These are phyloP conservation scores for Ploceus nigricollis DNA, from an alignment of 2,113 vertebrate species.

Conservation along the genomic window DNA sequence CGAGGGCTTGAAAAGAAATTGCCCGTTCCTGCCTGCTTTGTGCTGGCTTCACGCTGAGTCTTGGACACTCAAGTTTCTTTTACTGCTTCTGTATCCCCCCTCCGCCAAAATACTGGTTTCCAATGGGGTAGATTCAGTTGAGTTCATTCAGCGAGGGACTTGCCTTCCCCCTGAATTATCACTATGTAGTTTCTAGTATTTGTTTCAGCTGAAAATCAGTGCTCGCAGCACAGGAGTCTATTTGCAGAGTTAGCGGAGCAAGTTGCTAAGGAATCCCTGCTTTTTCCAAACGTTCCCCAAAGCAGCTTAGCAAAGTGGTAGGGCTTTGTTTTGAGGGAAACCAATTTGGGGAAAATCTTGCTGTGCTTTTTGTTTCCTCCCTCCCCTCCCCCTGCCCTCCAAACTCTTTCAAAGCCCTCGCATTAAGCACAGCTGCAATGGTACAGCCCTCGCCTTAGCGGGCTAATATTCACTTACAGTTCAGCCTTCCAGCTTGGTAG, in stretches of 20 bases:
- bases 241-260: background rate
- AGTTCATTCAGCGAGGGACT: background rate
- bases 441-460: background rate
- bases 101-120: conserved; percentile 36
- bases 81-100: conserved; percentile 28
- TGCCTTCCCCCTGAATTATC: conserved; percentile 6
- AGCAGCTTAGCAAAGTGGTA: conserved; percentile 37
- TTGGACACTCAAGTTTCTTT: conserved; percentile 64
- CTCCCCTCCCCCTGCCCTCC: conserved; percentile 38
- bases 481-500: background rate
- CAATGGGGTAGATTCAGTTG: background rate
- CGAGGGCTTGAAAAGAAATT: conserved; percentile 63
- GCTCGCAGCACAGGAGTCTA: background rate
- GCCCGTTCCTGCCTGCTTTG: conserved; percentile 67
- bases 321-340: conserved; percentile 25
- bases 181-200: background rate
- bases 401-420: background rate
- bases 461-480: conserved; percentile 15
- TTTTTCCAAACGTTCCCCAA: conserved; percentile 5
- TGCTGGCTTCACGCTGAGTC: conserved; percentile 68
- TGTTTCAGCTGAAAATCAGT: background rate
- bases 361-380: conserved; percentile 48
- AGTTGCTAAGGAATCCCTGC: background rate
- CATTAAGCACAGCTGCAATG: background rate
- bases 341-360: conserved; percentile 14